phyloP scores from a whole-genome alignment of 1,140 invertebrate species.

The Habropoda laboriosa region DNA sequence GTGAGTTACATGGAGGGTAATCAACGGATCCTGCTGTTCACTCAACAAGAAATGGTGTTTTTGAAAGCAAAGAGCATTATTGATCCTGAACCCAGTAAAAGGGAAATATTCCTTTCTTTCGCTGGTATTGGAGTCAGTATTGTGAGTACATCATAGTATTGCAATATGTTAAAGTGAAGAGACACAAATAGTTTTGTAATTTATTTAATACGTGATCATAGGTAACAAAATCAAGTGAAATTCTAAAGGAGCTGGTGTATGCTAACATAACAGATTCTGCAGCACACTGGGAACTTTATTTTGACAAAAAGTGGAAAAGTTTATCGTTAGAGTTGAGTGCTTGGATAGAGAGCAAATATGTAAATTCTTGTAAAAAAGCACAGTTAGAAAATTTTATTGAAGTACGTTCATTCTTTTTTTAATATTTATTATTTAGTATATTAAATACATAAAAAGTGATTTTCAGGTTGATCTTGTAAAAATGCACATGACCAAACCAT shows the following conservation, averaged over 20 bases:
- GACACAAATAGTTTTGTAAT: neutral
- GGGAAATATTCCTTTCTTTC: slow-evolving; percentile 88
- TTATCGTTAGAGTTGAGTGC: slow-evolving; percentile 89
- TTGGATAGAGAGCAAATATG: slow-evolving; percentile 92
- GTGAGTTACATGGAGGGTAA: slow-evolving; percentile 89
- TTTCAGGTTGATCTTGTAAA: slow-evolving; percentile 89
- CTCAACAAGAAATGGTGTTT: slow-evolving; percentile 89
- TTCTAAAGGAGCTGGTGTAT: slow-evolving; percentile 84
- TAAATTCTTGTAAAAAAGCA: slow-evolving; percentile 85
- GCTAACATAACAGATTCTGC: slow-evolving; percentile 86
- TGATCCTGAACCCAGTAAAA: slow-evolving; percentile 87
- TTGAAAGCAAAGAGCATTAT: slow-evolving; percentile 86
- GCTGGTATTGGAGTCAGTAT: slow-evolving; percentile 87
- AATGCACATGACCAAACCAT: slow-evolving; percentile 94
- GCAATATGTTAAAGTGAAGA: neutral
- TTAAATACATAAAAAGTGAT: neutral
- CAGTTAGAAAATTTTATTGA: slow-evolving; percentile 89
- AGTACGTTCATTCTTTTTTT: slow-evolving; percentile 68
- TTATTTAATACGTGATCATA: slow-evolving; percentile 23
- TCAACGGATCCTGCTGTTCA: slow-evolving; percentile 90
- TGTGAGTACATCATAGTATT: slow-evolving; percentile 56
- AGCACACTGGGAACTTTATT: slow-evolving; percentile 91
- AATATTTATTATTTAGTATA: neutral
- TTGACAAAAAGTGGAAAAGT: slow-evolving; percentile 90
- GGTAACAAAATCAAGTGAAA: slow-evolving; percentile 63